Evolutionary conservation across 1,140 invertebrate species (phyloP), one percentile per base, ranked within the genome.

Genomic region (Babylonia areolata): DNA sequence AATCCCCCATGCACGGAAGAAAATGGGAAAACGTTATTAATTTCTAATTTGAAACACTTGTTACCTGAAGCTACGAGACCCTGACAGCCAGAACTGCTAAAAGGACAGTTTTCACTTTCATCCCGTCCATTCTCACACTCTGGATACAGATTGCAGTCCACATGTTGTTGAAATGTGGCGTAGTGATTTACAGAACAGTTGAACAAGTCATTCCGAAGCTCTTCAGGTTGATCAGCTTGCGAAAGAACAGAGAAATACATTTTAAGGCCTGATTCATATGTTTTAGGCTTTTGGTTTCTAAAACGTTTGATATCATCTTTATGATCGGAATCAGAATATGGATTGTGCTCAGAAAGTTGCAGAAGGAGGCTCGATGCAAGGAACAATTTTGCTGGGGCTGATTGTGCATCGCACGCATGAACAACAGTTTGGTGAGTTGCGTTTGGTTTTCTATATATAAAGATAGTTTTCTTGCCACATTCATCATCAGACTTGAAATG

Each of bases 61-160:
- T 73, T 37, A 3, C n/a, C 6, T 73, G 71, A 73, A 11, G 80
- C 46, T 20, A 81, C 80, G 9, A 37, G 20, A 17, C 80, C 80
- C 39, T 54, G 20, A 31, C 80, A 81, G 31, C 20, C 42, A 33
- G 80, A 6, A 31, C 80, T 81, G 80, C 80, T 81, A 51, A 58
- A 81, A 42, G 80, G 80, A 81, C 80, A 81, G 51, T 81, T 46
- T 39, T 40, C n/a, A 1, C 20, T 31, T 64, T 81, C 80, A 17
- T 81, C 80, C n/a, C n/a, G n/a, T 20, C 42, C 80, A 20, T 42
- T 33, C 3, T 64, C 5, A 39, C 80, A 81, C 80, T 81, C 80
- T 35, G 51, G 46, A n/a, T 81, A n/a, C 33, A 81, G 54, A 51
- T 81, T 81, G 37, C 80, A 81, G 35, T 64, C 51, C 31, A 81